Base-by-base conservation (phyloP, 2,113 vertebrate species). In the Holacanthus passer region DNA sequence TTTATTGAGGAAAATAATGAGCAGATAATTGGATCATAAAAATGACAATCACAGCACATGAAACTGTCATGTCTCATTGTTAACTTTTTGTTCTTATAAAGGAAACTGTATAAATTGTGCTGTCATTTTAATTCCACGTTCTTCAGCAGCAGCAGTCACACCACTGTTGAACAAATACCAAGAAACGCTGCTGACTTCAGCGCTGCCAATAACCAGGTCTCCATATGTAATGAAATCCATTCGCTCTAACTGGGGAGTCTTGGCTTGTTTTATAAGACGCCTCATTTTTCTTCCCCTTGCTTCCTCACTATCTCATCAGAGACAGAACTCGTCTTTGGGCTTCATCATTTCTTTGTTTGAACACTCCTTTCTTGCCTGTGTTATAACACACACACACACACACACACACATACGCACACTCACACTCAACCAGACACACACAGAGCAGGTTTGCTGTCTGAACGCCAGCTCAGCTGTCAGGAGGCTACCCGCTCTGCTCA, bases 391-490 rank as follows among this genome's bases (percentile, higher is more conserved):
- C 73, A 56, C 48, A 75, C 69, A 73, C 55, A 63, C 71, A 73
- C 65, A 82, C 67, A 71, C 52, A 9, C 67, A 37, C 76, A 81
- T 37, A 68, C 67, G 82, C 73, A 70, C 58, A 13, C 72, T 74
- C 71, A 76, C 73, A 56, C 48, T 70, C 72, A 77, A 50, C 59
- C 71, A 73, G 62, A 81, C 32, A 76, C 41, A 70, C 71, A 50
- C 73, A 81, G 37, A 68, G 50, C 70, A 65, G 27, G 2, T 58
- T 62, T 6, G 17, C 66, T 71, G 79, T 70, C 43, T 35, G 41
- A 84, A 87, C 27, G 58, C 72, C 79, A 76, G 73, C 69, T 78
- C 82, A 78, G 79, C 76, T 87, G 86, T 88, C 90, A 88, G 79
- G 76, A 84, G 53, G 62, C 71, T 64, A 87, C 81, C 69, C 79